A percentile compares a stretch with the other conserved stretches of the same genome.
Evolutionary conservation across 2,113 vertebrate genomes (phyloP).

Genomic region (Poeciliopsis retropinna): DNA sequence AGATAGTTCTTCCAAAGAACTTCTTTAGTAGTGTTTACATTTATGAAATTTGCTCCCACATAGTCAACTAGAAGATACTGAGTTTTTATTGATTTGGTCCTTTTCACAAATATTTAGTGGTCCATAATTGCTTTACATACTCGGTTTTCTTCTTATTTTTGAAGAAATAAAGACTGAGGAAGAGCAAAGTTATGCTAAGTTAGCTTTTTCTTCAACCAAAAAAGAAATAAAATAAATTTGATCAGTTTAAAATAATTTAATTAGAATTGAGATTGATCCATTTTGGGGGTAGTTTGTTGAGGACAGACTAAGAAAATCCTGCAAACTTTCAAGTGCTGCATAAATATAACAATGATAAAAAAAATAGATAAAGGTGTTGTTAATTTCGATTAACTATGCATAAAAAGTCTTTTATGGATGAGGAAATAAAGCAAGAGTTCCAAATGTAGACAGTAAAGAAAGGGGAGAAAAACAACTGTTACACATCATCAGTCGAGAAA

Average conservation of each 20-base stretch:
- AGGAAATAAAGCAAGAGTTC: not conserved
- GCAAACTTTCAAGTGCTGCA: no score
- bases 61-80: no score
- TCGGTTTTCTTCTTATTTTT: not conserved
- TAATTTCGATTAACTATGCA: not conserved
- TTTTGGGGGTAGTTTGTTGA: not conserved
- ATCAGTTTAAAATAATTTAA: not conserved
- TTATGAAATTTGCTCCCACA: no score
- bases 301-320: no score
- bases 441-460: not conserved
- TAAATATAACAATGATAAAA: no score
- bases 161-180: not conserved
- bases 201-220: not conserved
- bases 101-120: no score
- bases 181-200: not conserved
- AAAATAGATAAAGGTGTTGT: no score
- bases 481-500: conserved; percentile 5
- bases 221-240: not conserved
- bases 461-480: conserved; percentile 5
- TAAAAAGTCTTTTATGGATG: not conserved
- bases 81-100: no score
- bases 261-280: not conserved
- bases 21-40: no score
- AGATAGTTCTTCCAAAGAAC: no score
- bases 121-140: no score